Base-by-base conservation (phyloP, 2,888 invertebrate species). In the Trissolcus japonicus region DNA sequence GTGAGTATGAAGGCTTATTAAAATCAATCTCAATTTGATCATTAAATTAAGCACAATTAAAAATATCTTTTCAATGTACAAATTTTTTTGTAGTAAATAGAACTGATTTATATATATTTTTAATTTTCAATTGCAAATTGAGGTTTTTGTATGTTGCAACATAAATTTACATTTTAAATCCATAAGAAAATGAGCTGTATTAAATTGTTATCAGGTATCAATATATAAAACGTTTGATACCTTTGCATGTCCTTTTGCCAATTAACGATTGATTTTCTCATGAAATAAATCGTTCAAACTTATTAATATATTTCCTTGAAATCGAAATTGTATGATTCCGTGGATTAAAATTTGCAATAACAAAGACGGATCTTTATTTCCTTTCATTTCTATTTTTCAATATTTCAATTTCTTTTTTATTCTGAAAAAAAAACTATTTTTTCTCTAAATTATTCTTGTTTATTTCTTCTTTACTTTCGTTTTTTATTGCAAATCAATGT, bases 261-360 rank as follows among this genome's bases (percentile, higher is more conserved):
- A 69, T 69, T 62, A 62, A 50, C 21, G 41, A 69, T 69, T 56
- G 69, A 69, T 56, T 62, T 62, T 69, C 62, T 56, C 21, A 69
- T 56, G 48, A 48, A 55, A 56, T 69, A 61, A 69, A 69, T 69
- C 69, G 40, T 41, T 62, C 17, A 40, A 69, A 61, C 56, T 59
- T 68, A 68, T 68, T 68, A 60, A 60, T 60, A 56, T 40, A 56
- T 19, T 65, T 65, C 56, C 65, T 65, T 56, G 56, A 56, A 19
- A 51, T 35, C 9, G 35, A 9, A 35, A 35, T 11, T 35, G 9
- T 35, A 9, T 35, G 9, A 35, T 35, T 35, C 2, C 1, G 1
- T 35, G 35, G 35, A 35, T 11, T 7, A 35, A 35, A 35, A 11
- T 35, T 35, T 6, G 9, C 35, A 35, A 35, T 9, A 6, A 9